A percentile compares a stretch with the other conserved stretches of the same genome.
phyloP scores from a whole-genome alignment of 2,113 vertebrate species.

The Pogonocichla stellata region DNA sequence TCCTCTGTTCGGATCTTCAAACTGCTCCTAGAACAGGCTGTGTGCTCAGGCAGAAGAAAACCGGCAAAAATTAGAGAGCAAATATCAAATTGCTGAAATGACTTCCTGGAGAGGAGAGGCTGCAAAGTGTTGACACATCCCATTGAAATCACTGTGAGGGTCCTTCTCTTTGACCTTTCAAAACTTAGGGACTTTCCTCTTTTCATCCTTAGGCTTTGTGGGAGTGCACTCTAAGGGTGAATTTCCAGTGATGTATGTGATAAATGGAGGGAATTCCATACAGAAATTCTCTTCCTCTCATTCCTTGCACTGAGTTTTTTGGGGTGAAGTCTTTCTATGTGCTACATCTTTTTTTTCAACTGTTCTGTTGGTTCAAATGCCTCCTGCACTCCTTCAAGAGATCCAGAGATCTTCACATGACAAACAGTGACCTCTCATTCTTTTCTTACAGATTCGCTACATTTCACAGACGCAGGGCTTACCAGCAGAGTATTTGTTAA shows the following conservation, averaged over 20 bases:
- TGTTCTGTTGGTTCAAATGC: constrained; percentile 15
- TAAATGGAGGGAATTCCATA: background rate
- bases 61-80: background rate
- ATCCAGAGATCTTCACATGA: background rate
- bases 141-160: background rate
- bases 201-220: background rate
- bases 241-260: background rate
- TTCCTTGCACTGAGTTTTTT: background rate
- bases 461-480: constrained; percentile 98
- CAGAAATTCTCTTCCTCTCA: background rate
- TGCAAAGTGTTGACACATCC: background rate
- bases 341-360: background rate
- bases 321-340: background rate
- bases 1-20: background rate
- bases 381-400: background rate
- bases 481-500: constrained; percentile 97
- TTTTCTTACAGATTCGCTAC: constrained; percentile 91
- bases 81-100: background rate
- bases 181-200: background rate
- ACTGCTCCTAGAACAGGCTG: background rate
- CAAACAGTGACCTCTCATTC: constrained; percentile 43
- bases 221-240: background rate
- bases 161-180: background rate
- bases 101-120: background rate
- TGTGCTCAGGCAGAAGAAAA: background rate